A percentile compares a stretch with the other conserved stretches of the same genome.
phyloP scores from a whole-genome alignment of 2,888 invertebrate genomes.

The Meiosimyza decipiens region DNA sequence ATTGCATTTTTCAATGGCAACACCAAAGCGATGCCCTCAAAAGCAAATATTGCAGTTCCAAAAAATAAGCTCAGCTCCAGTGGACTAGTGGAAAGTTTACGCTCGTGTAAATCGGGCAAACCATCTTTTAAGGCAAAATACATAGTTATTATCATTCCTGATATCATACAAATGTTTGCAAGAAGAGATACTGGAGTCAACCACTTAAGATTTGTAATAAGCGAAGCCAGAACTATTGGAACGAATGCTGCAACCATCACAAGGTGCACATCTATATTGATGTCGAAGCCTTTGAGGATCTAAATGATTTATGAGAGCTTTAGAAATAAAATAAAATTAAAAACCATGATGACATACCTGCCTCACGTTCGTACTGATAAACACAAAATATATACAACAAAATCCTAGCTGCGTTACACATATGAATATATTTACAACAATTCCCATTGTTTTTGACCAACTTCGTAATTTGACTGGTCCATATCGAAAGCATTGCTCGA shows the following conservation, averaged over 20 bases:
- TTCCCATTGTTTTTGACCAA: conserved; percentile 74
- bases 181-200: conserved; percentile 81
- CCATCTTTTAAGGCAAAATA: conserved; percentile 82
- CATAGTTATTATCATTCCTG: conserved; percentile 77
- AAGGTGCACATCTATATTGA: conserved; percentile 73
- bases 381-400: conserved; percentile 97
- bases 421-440: conserved; percentile 84
- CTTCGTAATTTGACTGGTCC: conserved; percentile 76
- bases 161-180: conserved; percentile 80
- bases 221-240: conserved; percentile 78
- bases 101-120: conserved; percentile 71
- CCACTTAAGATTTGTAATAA: conserved; percentile 81
- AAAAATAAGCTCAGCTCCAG: conserved; percentile 85
- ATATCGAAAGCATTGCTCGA: conserved; percentile 81
- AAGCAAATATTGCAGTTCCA: conserved; percentile 95
- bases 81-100: conserved; percentile 73
- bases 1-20: conserved; percentile 94
- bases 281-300: conserved; percentile 76
- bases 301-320: conserved; percentile 54
- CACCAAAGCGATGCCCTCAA: conserved; percentile 96
- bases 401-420: conserved; percentile 97
- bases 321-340: background rate
- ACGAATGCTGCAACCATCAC: conserved; percentile 80
- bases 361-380: conserved; percentile 87
- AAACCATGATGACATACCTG: conserved; percentile 69